These are phyloP conservation scores for Danaus plexippus DNA, from an alignment of 1,140 invertebrate species.

Conservation along the genomic window DNA sequence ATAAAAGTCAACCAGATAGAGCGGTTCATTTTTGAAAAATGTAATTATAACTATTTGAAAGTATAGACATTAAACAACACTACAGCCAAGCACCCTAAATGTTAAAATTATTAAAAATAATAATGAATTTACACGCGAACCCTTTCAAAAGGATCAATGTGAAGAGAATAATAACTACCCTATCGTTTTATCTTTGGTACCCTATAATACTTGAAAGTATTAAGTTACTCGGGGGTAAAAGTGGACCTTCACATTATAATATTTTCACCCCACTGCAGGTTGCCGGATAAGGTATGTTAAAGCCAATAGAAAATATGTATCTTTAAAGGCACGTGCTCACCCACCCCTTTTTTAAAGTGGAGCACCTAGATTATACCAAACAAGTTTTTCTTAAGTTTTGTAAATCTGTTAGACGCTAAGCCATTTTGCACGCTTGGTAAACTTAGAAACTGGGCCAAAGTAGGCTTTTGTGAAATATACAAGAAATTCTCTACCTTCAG, in stretches of 20 bases:
- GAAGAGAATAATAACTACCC: constrained; percentile 26
- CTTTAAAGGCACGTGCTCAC: no score
- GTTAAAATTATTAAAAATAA: constrained; percentile 5
- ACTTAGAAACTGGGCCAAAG: constrained; percentile 65
- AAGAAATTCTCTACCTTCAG: constrained; percentile 43
- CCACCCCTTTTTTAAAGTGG: constrained; percentile 6
- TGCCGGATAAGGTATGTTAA: no score
- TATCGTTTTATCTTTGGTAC: constrained; percentile 23
- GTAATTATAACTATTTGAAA: no score
- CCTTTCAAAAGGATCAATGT: constrained; percentile 17
- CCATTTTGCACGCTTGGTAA: constrained; percentile 64
- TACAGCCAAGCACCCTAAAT: no score
- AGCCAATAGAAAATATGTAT: no score
- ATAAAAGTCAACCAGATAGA: no score
- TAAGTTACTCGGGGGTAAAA: constrained; percentile 23
- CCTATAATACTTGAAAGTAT: constrained; percentile 15
- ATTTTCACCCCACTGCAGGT: constrained; percentile 3
- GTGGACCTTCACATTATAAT: constrained; percentile 13
- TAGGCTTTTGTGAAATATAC: constrained; percentile 63
- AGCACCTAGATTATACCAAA: constrained; percentile 28
- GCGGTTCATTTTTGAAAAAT: no score
- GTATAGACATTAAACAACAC: no score
- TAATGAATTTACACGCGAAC: constrained; percentile 20
- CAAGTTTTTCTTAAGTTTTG: constrained; percentile 50
- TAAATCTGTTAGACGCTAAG: constrained; percentile 57